Base-by-base conservation (phyloP, 2,888 invertebrate genomes). In the Prosopocoilus inquinatus region DNA sequence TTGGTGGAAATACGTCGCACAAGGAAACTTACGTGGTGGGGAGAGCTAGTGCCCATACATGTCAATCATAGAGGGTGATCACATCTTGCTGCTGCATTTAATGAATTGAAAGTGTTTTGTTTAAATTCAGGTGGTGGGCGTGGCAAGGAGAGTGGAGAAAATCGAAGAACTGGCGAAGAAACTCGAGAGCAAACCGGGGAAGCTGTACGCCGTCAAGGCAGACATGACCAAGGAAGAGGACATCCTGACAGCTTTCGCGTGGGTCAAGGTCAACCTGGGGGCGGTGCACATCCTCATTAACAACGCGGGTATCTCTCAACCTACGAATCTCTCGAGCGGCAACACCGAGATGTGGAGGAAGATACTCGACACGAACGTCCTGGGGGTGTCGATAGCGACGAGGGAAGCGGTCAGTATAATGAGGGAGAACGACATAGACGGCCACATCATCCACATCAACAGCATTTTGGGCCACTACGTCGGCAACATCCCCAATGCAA, bases 361-460 rank as follows among this genome's bases (percentile, higher is more conserved):
- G 8, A 50, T 66, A 1, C 35, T 69, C 11, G 65, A 68, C 7
- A 67, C 66, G 1, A 70, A 70, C 50, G 64, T 70, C 2, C 45
- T 70, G 11, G 67, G 66, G 3, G 50, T 68, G 11, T 61, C 55
- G 8, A 63, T 67, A 15, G 62, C 67, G 3, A 68, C 67, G 0
- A 57, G 67, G 38, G 67, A 69, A 55, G 70, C 68, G 1, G 43
- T 69, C 1, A 46, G 52, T 11, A 47, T 56, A 11, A 70, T 70
- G 70, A 62, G 51, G n/a, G 34, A 43, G n/a, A 55, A 66, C 41
- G 41, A 55, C 0, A 59, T 64, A 7, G 56, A 60, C 11, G 69
- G 68, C 1, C 70, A 70, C 35, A 60, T 70, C 9, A 62, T 70
- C 7, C 68, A 70, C 46, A 67, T 68, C n/a, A 64, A 65, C 47